Evolutionary conservation across 2,888 invertebrate genomes (phyloP), one percentile per base, ranked within the genome.

Genomic region (Drosophila formosana): DNA sequence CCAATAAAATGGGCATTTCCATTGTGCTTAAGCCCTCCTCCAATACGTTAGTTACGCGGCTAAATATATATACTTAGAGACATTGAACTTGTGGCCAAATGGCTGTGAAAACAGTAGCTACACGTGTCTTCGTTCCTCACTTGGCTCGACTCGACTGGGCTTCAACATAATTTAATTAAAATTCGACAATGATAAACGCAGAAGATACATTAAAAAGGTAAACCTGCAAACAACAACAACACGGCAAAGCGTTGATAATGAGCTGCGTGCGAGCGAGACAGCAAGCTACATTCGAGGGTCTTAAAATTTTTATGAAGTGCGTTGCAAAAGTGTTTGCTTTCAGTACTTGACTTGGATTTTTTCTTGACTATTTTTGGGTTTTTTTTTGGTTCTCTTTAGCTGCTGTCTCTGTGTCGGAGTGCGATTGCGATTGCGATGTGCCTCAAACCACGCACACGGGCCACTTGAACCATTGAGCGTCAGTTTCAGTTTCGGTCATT

Each of bases 401-500:
- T 1, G 11, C 8, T 45, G 8, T 55, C 25, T 46, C 5, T 18
- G 18, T 30, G 3, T 41, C 13, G 6, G 6, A 41, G 18, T 41
- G 39, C 13, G 37, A 37, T 34, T 34, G 37, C 37, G 39, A 41
- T 41, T 41, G 18, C 39, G 39, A 41, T 74, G 63, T 67, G 76
- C 25, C 72, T 61, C 46, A 34, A 61, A 66, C 66, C 72, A 73
- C 67, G 69, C 72, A 75, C 75, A 57, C 78, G 56, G 58, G 67
- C 82, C 69, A 75, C 87, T 86, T 80, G 64, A 71, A 69, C 55
- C 73, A 46, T 55, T 66, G 66, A 78, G 71, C 76, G 77, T 77
- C 71, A 71, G 82, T 79, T 75, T 83, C 78, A 81, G 80, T 85
- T 88, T 88, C 78, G 82, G 80, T 66, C 79, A 84, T 87, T 87